These are phyloP conservation scores for Fistularia commersonii DNA, from an alignment of 2,797 vertebrate genomes.

Conservation along the genomic window DNA sequence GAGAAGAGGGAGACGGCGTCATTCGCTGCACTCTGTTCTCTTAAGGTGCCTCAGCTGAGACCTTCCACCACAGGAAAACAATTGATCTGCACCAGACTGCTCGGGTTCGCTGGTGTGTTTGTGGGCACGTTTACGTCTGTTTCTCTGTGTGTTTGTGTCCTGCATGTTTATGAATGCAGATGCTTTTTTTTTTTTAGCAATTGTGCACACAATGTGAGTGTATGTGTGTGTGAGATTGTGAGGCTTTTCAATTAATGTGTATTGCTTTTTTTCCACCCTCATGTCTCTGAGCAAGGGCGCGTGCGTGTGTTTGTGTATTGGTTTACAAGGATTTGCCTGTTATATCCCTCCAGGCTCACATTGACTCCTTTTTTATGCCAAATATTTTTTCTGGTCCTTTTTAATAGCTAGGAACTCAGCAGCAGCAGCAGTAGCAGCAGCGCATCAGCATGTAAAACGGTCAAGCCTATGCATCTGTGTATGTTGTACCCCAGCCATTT, in stretches of 20 bases:
- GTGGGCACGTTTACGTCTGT: conserved; percentile 23
- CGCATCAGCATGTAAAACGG: conserved; percentile 59
- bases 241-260: conserved; percentile 25
- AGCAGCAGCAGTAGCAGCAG: conserved; percentile 57
- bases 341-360: conserved; percentile 73
- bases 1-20: conserved; percentile 69
- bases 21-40: conserved; percentile 74
- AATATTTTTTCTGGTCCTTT: conserved; percentile 61
- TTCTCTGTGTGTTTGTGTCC: conserved; percentile 6
- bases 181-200: conserved; percentile 17
- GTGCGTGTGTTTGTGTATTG: conserved; percentile 1
- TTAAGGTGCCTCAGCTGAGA: conserved; percentile 79
- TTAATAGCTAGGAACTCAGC: conserved; percentile 63
- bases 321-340: conserved; percentile 1
- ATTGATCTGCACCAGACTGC: conserved; percentile 76
- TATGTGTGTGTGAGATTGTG: conserved; percentile 21
- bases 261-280: conserved; percentile 18
- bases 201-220: conserved; percentile 37
- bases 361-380: conserved; percentile 66
- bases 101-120: conserved; percentile 33
- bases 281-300: conserved; percentile 12
- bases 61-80: conserved; percentile 78
- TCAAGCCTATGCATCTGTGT: conserved; percentile 58
- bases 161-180: conserved; percentile 42
- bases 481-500: conserved; percentile 47